Conservation (phyloP, 2,888 invertebrate genomes). For the Sesia apiformis region DNA sequence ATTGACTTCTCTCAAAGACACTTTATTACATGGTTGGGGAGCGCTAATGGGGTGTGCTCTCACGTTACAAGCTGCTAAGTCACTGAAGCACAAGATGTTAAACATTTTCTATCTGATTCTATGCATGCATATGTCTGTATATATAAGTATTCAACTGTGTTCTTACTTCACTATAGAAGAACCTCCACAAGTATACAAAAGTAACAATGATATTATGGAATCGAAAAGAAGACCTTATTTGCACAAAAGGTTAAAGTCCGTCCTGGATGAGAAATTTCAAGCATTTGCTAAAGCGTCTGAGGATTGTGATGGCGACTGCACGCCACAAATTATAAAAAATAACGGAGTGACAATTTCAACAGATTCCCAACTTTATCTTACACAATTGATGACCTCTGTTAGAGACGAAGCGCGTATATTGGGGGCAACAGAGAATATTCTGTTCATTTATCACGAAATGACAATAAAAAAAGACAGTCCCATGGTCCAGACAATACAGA, state of each 20-base stretch:
- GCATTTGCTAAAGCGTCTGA: constrained; percentile 28
- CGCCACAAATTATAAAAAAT: constrained; percentile 17
- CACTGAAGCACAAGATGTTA: constrained; percentile 41
- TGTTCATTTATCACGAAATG: constrained; percentile 50
- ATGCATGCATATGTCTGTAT: constrained; percentile 39
- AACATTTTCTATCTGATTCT: constrained; percentile 39
- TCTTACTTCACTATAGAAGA: constrained; percentile 42
- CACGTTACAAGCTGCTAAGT: constrained; percentile 28
- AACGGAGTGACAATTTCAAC: constrained; percentile 38
- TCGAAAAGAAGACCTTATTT: constrained; percentile 35
- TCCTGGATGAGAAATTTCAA: constrained; percentile 29
- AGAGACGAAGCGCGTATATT: constrained; percentile 43
- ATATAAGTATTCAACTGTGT: constrained; percentile 42
- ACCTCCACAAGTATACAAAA: constrained; percentile 34
- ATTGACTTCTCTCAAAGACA: constrained; percentile 20
- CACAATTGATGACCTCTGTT: constrained; percentile 36
- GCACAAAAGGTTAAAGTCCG: constrained; percentile 9
- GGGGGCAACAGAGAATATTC: constrained; percentile 27
- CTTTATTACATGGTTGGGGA: constrained; percentile 41
- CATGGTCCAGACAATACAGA: constrained; percentile 23
- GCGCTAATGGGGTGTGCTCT: constrained; percentile 34
- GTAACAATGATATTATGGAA: constrained; percentile 31
- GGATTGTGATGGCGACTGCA: constrained; percentile 33
- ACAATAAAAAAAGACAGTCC: constrained; percentile 31
- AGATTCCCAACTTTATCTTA: constrained; percentile 27